Evolutionary conservation across 1,140 invertebrate species (phyloP).

Genomic region (Drosophila bocqueti): DNA sequence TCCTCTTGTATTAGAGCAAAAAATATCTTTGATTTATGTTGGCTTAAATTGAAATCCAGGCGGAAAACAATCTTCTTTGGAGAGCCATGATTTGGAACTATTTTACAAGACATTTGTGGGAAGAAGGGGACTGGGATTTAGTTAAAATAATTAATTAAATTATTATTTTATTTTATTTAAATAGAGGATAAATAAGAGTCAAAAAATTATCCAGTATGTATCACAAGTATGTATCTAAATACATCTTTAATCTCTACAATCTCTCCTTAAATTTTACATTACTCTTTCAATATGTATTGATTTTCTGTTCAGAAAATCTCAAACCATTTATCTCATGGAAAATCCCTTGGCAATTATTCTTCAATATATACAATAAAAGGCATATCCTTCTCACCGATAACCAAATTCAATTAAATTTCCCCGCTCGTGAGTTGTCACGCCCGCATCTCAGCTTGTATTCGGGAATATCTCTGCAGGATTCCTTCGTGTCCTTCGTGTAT

Average conservation of each 20-base stretch:
- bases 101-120: slow-evolving; percentile 37
- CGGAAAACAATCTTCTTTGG: slow-evolving; percentile 21
- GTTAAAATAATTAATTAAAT: background rate
- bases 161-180: too few species aligned
- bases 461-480: slow-evolving; percentile 27
- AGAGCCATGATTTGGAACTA: slow-evolving; percentile 7
- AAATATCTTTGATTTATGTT: slow-evolving; percentile 67
- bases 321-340: background rate
- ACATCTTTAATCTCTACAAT: background rate
- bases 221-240: background rate
- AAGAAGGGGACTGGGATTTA: background rate
- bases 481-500: slow-evolving; percentile 9
- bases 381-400: background rate
- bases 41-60: slow-evolving; percentile 54
- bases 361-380: background rate
- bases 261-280: background rate
- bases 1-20: slow-evolving; percentile 16
- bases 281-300: background rate
- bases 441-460: slow-evolving; percentile 9
- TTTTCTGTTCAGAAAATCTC: background rate
- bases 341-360: background rate
- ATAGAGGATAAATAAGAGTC: too few species aligned
- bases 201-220: background rate
- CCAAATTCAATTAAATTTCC: background rate
- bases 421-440: slow-evolving; percentile 20